Evolutionary conservation across 2,888 invertebrate genomes (phyloP).

Genomic region (Hyalella azteca): DNA sequence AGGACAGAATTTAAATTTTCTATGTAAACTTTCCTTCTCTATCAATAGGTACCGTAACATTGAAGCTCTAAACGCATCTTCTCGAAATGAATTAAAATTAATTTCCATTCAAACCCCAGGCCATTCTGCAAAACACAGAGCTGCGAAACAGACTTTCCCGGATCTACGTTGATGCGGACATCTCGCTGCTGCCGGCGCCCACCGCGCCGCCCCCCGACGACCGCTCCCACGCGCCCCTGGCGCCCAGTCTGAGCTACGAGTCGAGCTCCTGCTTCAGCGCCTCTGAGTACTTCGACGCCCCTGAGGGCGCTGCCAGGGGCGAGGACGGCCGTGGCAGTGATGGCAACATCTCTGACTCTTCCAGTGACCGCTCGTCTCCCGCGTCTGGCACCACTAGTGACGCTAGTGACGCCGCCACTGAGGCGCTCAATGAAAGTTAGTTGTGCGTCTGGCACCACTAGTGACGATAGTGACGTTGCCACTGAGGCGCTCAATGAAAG

Average conservation of each 20-base stretch:
- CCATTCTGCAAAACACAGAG: slow-evolving; percentile 78
- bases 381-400: slow-evolving; percentile 56
- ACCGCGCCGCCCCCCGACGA: slow-evolving; percentile 64
- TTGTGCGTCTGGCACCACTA: slow-evolving; percentile 47
- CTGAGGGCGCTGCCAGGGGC: slow-evolving; percentile 53
- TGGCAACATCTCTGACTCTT: slow-evolving; percentile 39
- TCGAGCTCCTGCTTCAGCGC: slow-evolving; percentile 57
- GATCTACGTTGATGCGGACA: slow-evolving; percentile 63
- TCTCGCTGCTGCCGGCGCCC: slow-evolving; percentile 66
- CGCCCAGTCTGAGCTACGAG: slow-evolving; percentile 55
- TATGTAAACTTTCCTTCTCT: no score
- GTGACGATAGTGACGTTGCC: slow-evolving; percentile 57
- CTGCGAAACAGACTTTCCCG: slow-evolving; percentile 66
- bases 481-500: slow-evolving; percentile 57
- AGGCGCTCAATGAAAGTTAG: slow-evolving; percentile 57
- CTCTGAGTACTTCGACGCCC: slow-evolving; percentile 58
- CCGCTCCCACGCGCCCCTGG: slow-evolving; percentile 53
- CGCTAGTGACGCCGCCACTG: slow-evolving; percentile 57
- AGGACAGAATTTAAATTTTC: no score
- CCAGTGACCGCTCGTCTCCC: slow-evolving; percentile 53
- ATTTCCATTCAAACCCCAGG: no score
- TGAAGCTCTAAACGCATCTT: no score
- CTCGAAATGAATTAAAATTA: no score
- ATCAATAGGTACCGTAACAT: no score
- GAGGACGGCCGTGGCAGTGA: neutral